A percentile compares a stretch with the other conserved stretches of the same genome.
Evolutionary conservation across 92 coral and sea anemone species (phyloP).

Genomic region (Umimayanthus kanabou): DNA sequence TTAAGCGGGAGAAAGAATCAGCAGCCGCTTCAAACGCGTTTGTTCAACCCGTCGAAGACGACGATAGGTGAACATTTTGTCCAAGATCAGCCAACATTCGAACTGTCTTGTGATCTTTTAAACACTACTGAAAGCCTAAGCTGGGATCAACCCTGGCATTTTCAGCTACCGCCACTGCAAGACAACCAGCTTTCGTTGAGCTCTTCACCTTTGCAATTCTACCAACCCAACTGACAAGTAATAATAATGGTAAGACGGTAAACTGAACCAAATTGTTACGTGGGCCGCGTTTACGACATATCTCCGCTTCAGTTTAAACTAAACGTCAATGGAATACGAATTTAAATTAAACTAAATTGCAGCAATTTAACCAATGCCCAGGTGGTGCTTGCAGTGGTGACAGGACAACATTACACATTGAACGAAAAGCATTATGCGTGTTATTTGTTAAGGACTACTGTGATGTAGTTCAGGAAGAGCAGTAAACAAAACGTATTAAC

Average conservation of each 20-base stretch:
- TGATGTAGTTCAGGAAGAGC: not conserved
- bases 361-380: not conserved
- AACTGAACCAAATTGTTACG: not conserved
- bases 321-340: not conserved
- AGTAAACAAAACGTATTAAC: not conserved
- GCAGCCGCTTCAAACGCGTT: conserved; percentile 18
- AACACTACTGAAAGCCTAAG: not conserved
- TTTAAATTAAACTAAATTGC: not conserved
- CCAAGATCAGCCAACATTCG: not conserved
- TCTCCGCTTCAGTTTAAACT: not conserved
- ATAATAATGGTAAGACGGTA: too few species aligned
- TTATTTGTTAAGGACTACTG: not conserved
- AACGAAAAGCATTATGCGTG: too few species aligned
- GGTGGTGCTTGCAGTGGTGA: not conserved
- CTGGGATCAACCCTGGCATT: conserved; percentile 14
- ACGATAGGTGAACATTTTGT: not conserved
- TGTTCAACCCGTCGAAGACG: conserved; percentile 1
- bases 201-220: not conserved
- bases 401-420: not conserved
- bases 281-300: not conserved
- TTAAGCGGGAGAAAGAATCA: not conserved
- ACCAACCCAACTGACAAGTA: not conserved
- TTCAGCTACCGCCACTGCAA: not conserved
- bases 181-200: not conserved
- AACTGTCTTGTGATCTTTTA: not conserved